These are phyloP conservation scores for Acheta domesticus DNA, from an alignment of 2,888 invertebrate species.

Conservation along the genomic window DNA sequence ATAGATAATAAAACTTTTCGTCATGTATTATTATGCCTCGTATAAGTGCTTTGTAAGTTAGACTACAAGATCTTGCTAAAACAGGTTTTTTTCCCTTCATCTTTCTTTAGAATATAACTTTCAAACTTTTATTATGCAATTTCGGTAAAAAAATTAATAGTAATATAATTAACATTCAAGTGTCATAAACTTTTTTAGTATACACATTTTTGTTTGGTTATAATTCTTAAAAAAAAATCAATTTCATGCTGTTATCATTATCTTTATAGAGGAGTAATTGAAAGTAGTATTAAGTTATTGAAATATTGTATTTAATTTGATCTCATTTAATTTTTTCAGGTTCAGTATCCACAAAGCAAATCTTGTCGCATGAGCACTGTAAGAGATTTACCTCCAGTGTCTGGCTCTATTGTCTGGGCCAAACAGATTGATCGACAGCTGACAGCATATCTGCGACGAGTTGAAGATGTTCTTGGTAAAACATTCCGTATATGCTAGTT, in stretches of 20 bases:
- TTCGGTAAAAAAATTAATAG: too few species aligned
- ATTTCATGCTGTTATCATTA: too few species aligned
- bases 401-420: slow-evolving; percentile 98
- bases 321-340: slow-evolving; percentile 51
- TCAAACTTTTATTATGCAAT: too few species aligned
- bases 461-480: slow-evolving; percentile 93
- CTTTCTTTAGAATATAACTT: too few species aligned
- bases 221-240: too few species aligned
- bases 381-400: slow-evolving; percentile 93
- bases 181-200: too few species aligned
- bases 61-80: too few species aligned
- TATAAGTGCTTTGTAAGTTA: too few species aligned
- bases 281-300: neutral
- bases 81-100: too few species aligned
- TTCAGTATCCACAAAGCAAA: slow-evolving; percentile 93
- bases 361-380: slow-evolving; percentile 87
- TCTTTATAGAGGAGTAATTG: too few species aligned
- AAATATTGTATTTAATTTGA: neutral
- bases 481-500: neutral
- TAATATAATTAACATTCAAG: too few species aligned
- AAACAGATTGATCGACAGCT: slow-evolving; percentile 97
- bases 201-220: too few species aligned
- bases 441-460: slow-evolving; percentile 90
- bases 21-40: neutral
- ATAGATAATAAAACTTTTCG: slow-evolving; percentile 18